These are phyloP conservation scores for Coccyzus lansbergi DNA, from an alignment of 2,797 vertebrate genomes.

Conservation along the genomic window DNA sequence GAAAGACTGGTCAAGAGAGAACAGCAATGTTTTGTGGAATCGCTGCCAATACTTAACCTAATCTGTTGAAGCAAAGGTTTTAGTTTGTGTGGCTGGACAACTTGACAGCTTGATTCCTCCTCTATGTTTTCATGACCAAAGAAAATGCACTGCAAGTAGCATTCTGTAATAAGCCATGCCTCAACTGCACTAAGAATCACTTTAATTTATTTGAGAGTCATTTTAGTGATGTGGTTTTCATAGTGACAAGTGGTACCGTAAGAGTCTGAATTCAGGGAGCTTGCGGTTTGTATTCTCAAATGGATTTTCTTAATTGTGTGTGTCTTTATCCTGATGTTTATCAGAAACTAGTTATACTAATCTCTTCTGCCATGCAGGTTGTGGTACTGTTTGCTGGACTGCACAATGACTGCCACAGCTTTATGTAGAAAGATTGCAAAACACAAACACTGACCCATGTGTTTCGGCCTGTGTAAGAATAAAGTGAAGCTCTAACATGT, in stretches of 20 bases:
- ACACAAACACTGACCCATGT: background rate
- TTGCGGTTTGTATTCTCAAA: background rate
- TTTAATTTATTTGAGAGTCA: background rate
- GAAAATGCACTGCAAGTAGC: background rate
- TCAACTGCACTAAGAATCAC: background rate
- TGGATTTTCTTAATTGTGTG: background rate
- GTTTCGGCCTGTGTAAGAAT: background rate
- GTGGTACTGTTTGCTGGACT: background rate
- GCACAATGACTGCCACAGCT: background rate
- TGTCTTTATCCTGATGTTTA: background rate
- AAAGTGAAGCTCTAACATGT: background rate
- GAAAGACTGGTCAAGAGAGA: background rate
- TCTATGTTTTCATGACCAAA: background rate
- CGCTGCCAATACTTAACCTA: background rate
- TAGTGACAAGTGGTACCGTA: background rate
- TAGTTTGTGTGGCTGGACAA: background rate
- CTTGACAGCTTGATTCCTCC: background rate
- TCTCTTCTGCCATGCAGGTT: background rate
- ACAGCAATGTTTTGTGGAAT: background rate
- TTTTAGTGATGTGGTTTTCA: background rate
- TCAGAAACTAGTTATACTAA: background rate
- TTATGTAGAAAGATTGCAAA: constrained; percentile 1
- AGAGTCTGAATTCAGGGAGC: background rate
- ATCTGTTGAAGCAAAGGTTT: background rate
- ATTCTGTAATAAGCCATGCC: background rate